Conservation (phyloP, 2,888 invertebrate species). For the Scelioninae gen. 2 region DNA sequence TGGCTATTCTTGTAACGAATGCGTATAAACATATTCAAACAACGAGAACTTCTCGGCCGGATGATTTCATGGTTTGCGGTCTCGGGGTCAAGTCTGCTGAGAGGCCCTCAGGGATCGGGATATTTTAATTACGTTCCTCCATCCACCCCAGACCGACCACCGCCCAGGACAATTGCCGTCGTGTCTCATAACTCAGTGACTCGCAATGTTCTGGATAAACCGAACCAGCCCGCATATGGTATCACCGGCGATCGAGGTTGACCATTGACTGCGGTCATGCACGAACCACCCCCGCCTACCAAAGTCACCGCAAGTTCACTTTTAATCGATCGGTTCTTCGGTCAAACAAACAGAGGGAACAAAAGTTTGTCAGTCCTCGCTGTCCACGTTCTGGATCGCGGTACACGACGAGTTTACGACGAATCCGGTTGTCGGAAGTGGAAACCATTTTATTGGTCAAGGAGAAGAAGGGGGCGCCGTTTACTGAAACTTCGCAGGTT, state of each 20-base stretch:
- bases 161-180: slow-evolving; percentile 37
- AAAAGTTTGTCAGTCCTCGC: too few species aligned
- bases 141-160: slow-evolving; percentile 41
- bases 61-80: slow-evolving; percentile 69
- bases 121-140: slow-evolving; percentile 70
- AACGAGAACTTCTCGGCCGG: slow-evolving; percentile 62
- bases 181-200: slow-evolving; percentile 38
- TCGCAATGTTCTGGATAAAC: slow-evolving; percentile 29
- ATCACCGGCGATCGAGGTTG: not conserved
- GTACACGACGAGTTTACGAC: too few species aligned
- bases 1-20: slow-evolving; percentile 27
- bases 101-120: slow-evolving; percentile 66
- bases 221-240: slow-evolving; percentile 18
- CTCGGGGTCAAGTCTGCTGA: slow-evolving; percentile 66
- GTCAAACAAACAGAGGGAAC: too few species aligned
- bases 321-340: slow-evolving; percentile 8
- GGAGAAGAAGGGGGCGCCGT: too few species aligned
- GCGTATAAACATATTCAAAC: slow-evolving; percentile 58
- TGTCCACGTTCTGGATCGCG: too few species aligned
- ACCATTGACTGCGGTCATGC: slow-evolving; percentile 21
- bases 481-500: too few species aligned
- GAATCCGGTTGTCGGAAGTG: too few species aligned
- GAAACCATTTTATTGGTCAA: too few species aligned
- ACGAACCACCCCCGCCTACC: slow-evolving; percentile 14
- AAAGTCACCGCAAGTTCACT: slow-evolving; percentile 8